Evolutionary conservation across 2,113 vertebrate species (phyloP), one percentile per base, ranked within the genome.

Genomic region (Garra rufa): DNA sequence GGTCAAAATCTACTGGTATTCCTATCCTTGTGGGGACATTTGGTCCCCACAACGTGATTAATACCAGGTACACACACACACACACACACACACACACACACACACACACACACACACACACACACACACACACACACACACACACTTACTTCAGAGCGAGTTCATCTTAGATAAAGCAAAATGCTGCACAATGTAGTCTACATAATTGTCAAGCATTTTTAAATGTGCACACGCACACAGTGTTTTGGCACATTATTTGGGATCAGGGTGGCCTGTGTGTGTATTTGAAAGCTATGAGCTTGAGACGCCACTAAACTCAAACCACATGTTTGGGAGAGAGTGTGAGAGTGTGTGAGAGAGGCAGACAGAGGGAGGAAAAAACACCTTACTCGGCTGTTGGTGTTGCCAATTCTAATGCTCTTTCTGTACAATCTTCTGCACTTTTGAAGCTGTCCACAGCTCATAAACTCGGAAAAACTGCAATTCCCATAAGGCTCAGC

Each of bases 301-400:
- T 85, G 38, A 81, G 77, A 85, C 67, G 69, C 73, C 63, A 57
- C 83, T 77, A 82, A 79, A 88, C 65, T 79, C 83, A 74, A 87
- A 85, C 83, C 85, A 83, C 48, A 77, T 83, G 85, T 70, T 26
- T 24, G 2, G 59, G 8, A 59, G 57, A 70, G n/a, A 21, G 38
- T 38, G 52, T 46, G 71, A 84, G 26, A 50, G 76, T 15, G 38
- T 41, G 52, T 57, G 77, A 84, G 26, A 61, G 69, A 81, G 10
- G 46, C 41, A 65, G 41, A 69, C 59, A 82, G 52, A 79, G 65
- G 48, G 48, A 65, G 67, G 14, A 77, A 77, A 34, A 81, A 69
- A 46, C 84, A 81, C 84, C 55, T 85, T 61, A 21, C 76, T 50
- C 67, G 63, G 52, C 30, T 55, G 46, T 57, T 79, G 61, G 55